Evolutionary conservation across 2,113 vertebrate species (phyloP), one percentile per base, ranked within the genome.

Genomic region (Oncorhynchus clarkii): DNA sequence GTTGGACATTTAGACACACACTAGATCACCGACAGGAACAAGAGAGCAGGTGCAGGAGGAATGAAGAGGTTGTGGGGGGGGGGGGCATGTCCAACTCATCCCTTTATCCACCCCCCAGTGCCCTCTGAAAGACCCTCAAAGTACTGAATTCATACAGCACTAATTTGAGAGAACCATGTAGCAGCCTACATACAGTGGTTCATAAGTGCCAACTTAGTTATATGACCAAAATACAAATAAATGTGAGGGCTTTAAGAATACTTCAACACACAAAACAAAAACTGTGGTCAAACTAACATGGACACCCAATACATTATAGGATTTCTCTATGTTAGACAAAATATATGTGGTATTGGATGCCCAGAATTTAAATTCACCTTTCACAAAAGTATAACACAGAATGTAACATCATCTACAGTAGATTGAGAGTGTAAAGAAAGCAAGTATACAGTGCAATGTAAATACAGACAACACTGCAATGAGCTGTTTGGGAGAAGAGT

Each of bases 401-500:
- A 85, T 91, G 87, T 88, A 90, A 91, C 88, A 90, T 70, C 66
- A 79, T 82, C 45, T 85, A 79, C 82, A 89, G 80, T 76, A 88
- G 82, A 75, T 79, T 72, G 71, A 87, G 90, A 92, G 77, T 78
- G 78, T 16, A 67, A 18, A 8, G 8, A 34, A 68, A 68, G 26
- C 45, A 31, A 26, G 29, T 49, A 45, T 64, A 62, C 27, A 14
- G 12, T 65, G 14, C 24, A 39, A 31, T 14, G 5, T 45, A 75
- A 59, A 75, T 27, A 86, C 67, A 85, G 59, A 82, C 71, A 77
- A 31, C 60, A 80, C 72, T 67, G 86, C 60, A 67, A 26, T 27
- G 49, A 48, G 27, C 49, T 67, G 82, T 79, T 81, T 76, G 26
- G 80, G 71, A 82, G 73, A 69, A 78, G 0, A 78, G 68, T 78